phyloP scores from a whole-genome alignment of 1,140 invertebrate species.

The Drosophila quadrilineata region DNA sequence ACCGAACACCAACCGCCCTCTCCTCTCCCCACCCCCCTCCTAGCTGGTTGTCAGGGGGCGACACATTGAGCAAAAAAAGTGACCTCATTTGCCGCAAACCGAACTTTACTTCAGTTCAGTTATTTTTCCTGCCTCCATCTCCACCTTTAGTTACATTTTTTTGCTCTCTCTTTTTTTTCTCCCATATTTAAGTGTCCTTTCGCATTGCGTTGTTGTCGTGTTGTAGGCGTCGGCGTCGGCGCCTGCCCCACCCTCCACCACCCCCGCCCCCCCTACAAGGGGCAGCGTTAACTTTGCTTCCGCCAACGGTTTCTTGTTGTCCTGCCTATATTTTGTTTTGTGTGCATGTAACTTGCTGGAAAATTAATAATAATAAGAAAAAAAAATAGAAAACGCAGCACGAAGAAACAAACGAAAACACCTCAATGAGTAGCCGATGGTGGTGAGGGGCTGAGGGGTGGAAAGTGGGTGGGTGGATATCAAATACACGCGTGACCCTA shows the following conservation, averaged over 20 bases:
- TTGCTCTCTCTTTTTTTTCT: too few species aligned
- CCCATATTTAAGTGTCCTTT: constrained; percentile 74
- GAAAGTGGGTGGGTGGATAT: constrained; percentile 13
- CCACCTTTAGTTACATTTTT: constrained; percentile 40
- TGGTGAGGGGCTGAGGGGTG: neutral
- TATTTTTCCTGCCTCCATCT: neutral
- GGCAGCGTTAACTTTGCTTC: constrained; percentile 20
- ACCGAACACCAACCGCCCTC: too few species aligned
- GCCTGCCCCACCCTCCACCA: constrained; percentile 15
- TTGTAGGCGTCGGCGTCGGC: constrained; percentile 14
- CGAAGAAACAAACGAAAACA: constrained; percentile 44
- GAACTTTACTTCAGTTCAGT: too few species aligned
- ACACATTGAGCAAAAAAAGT: constrained; percentile 40
- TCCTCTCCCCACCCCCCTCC: neutral
- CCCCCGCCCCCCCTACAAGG: too few species aligned
- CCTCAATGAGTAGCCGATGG: constrained; percentile 28
- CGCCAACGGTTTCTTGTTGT: constrained; percentile 26
- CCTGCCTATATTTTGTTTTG: constrained; percentile 67
- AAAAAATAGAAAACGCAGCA: too few species aligned
- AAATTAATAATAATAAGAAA: constrained; percentile 80
- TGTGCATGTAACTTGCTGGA: constrained; percentile 75
- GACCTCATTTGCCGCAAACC: constrained; percentile 73
- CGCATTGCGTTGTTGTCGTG: constrained; percentile 54
- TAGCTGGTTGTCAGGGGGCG: neutral
- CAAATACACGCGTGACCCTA: constrained; percentile 74